Base-by-base conservation (phyloP, 2,888 invertebrate species). In the Lacanobia oleracea region DNA sequence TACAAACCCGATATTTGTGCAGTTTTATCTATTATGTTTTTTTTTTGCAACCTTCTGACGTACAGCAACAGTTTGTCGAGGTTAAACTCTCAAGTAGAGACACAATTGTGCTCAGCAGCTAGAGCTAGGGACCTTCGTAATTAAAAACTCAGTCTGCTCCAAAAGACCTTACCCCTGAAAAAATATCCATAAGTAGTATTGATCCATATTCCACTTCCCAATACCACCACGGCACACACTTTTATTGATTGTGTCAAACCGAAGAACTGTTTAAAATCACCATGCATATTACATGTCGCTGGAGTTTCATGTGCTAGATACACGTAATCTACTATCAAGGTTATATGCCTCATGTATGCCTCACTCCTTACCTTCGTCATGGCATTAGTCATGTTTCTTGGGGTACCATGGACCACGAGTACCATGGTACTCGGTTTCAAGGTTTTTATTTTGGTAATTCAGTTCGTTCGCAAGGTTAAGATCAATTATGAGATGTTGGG, bases 301-400 rank as follows among this genome's bases (percentile, higher is more conserved):
- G 14, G 6, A 23, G 48, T 48, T 40, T 18, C 53, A 14, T 21
- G 50, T 37, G 62, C 37, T 56, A 43, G 54, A 66, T 50, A 45
- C 45, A 56, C 68, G 51, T 73, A 54, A 75, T 71, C 61, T 75
- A 61, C 33, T 73, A 33, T 65, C 77, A 83, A 83, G 81, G 77
- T 67, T 27, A 18, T 14, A n/a, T 14, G 18, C n/a, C 37, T 23
- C 23, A 18, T 27, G 14, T 14, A n/a, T 14, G 18, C n/a, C 37
- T 23, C 23, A 18, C 18, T 43, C 10, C 33, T 14, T 48, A 43
- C 60, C 48, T 75, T n/a, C 48, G 54, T 61, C 59, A 68, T 69
- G 51, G 59, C 10, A 48, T 82, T 81, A 78, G 54, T 87, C 81
- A 82, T 71, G 50, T 37, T 57, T 67, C 62, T 69, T 69, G 56